Evolutionary conservation across 2,113 vertebrate genomes (phyloP), one percentile per base, ranked within the genome.

Genomic region (Mola mola): DNA sequence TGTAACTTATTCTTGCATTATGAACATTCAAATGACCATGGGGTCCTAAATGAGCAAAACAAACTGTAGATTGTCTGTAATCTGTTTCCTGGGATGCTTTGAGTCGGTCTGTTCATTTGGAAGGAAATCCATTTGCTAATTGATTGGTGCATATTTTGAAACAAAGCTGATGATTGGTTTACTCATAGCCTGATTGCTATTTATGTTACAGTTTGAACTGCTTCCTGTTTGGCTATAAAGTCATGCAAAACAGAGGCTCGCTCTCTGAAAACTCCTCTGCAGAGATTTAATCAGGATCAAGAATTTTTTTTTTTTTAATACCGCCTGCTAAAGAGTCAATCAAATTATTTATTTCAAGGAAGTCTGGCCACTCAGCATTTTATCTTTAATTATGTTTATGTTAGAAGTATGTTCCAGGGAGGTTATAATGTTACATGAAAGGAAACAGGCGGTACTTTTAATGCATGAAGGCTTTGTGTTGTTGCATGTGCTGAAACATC

Each of bases 71-170:
- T 79, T 81, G 77, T 41, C 63, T 66, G 26, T 82, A 87, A 79
- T 77, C 13, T 56, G 53, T 73, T 79, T 72, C 63, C 42, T 61
- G 74, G 50, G 56, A 74, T 55, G 78, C 79, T 81, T 87, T 89
- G 89, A 87, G 84, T 77, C 43, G 28, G 62, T 82, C 60, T 60
- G 49, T 66, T 82, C 68, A 82, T 88, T 82, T 87, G 79, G 64
- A 88, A 83, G 86, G 80, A 89, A 89, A 90, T 78, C 61, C 75
- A 84, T 78, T 75, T 70, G 47, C 82, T 91, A 90, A 92, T 89
- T 88, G 79, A 89, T 91, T 83, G 75, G 59, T 66, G 80, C 78
- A 67, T 66, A 78, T 78, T 84, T 83, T 62, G 71, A 85, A 87
- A 86, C 78, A 78, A 80, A 53, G 78, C 64, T 66, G 72, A 85